Base-by-base conservation (phyloP, 2,113 vertebrate species). In the Lepus americanus region DNA sequence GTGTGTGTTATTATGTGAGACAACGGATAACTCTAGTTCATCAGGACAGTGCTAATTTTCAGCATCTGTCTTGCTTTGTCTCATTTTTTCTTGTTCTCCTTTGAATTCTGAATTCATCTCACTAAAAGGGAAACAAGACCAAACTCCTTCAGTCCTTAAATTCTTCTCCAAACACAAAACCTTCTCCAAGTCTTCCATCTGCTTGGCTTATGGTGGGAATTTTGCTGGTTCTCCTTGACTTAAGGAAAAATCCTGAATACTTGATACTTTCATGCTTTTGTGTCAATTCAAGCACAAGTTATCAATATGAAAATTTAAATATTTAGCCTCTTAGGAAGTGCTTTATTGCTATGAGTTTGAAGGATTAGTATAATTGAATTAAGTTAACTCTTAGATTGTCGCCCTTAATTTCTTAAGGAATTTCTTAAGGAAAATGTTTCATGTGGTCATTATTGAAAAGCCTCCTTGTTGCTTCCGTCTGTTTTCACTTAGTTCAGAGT, bases 61-160 rank as follows among this genome's bases (percentile, higher is more conserved):
- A 88, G 49, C 20, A 36, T 44, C 39, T 88, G 22, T 49, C 39
- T 63, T n/a, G 5, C 33, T 66, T 64, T n/a, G 27, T 89, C 31
- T 74, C 27, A 55, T 77, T 89, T 92, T 83, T 11, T 95, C 66
- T 85, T 89, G 72, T 51, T 79, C 36, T 4, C 64, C 25, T 44
- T 55, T 69, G 64, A 87, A 87, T 87, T 16, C 55, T 66, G 61
- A 36, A 17, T 87, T 73, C 12, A 39, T 80, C 33, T 84, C 63
- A 74, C 29, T 67, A 36, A 86, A 6, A 10, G 11, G 11, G 33
- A 31, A 5, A 78, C 33, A 27, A 90, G 72, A 39, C 36, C 67
- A 87, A 90, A 13, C 0, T 69, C 27, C 2, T 76, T 88, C 19
- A n/a, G 25, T 51, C 36, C 11, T 20, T 33, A 39, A 92, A 36